phyloP scores from a whole-genome alignment of 2,113 vertebrate species.

The Tringa solitaria region DNA sequence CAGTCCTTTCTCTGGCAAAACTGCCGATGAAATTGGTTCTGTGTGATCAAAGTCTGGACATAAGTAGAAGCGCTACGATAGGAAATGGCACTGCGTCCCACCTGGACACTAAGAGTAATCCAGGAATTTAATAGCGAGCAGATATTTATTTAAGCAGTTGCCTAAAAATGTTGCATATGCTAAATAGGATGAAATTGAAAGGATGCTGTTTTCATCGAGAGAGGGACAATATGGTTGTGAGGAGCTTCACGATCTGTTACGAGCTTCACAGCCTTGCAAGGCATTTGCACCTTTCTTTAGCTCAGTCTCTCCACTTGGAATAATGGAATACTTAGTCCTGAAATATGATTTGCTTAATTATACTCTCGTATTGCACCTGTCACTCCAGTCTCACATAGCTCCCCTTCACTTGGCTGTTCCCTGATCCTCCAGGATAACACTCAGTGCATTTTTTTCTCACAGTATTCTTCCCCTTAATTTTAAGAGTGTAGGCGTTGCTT shows the following conservation, averaged over 20 bases:
- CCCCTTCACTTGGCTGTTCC: neutral
- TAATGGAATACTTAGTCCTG: neutral
- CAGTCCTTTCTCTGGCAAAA: slow-evolving; percentile 1
- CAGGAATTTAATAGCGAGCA: neutral
- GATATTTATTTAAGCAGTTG: neutral
- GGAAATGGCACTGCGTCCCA: neutral
- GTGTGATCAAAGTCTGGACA: neutral
- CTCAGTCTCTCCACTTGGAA: neutral
- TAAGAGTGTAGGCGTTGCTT: neutral
- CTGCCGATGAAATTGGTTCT: neutral
- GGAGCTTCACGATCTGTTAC: neutral
- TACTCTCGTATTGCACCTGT: neutral
- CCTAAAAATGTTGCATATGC: neutral
- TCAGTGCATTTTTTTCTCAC: fast-evolving
- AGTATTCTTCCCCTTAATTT: neutral
- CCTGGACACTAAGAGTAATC: neutral
- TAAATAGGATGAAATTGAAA: neutral
- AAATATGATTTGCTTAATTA: neutral
- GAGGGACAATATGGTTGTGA: neutral
- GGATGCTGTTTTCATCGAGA: neutral
- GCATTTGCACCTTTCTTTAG: neutral
- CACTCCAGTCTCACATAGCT: neutral
- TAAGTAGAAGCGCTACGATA: neutral
- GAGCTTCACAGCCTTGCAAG: neutral
- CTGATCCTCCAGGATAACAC: neutral